Base-by-base conservation (phyloP, 2,888 invertebrate genomes). In the Cryptocephalus moraei region DNA sequence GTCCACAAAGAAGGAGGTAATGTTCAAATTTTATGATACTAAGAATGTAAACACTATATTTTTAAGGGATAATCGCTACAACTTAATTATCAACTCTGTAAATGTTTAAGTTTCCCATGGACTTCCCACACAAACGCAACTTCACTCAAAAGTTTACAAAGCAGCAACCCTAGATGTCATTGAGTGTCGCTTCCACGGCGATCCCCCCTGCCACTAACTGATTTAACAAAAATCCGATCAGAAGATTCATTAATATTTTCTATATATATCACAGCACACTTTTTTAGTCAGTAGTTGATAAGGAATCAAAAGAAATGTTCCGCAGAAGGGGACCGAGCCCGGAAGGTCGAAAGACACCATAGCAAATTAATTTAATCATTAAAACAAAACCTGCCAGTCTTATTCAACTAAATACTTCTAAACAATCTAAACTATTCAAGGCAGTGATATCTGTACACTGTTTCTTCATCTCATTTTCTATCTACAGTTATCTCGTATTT, bases 391-490 rank as follows among this genome's bases (percentile, higher is more conserved):
- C 58, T 58, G 62, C 62, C 64, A 64, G 62, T 64, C 62, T 64
- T 60, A 62, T 59, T 49, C 43, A 63, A 64, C 61, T 62, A 62
- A 62, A 55, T 55, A 54, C 55, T 58, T 55, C 51, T 52, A 52
- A 56, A 56, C 22, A 10, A 13, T 10, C 57, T 59, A 59, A 52
- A 49, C 56, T 59, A 59, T 52, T 59, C 53, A 61, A 61, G 61
- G 61, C 61, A 61, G 61, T 61, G 61, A 60, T 58, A 54, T 57
- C 60, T 61, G 61, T 61, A 61, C 61, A 57, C 54, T 55, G 49
- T 58, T 31, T 36, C 6, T 11, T 36, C 6, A 22, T 22, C 22
- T 22, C 22, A 22, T 6, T 22, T 22, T 22, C 22, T 22, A 60
- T 62, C 58, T 62, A 64, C 63, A 62, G 58, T 9, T 38, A 12